These are phyloP conservation scores for Orthosia gothica DNA, from an alignment of 2,888 invertebrate genomes.

Conservation along the genomic window DNA sequence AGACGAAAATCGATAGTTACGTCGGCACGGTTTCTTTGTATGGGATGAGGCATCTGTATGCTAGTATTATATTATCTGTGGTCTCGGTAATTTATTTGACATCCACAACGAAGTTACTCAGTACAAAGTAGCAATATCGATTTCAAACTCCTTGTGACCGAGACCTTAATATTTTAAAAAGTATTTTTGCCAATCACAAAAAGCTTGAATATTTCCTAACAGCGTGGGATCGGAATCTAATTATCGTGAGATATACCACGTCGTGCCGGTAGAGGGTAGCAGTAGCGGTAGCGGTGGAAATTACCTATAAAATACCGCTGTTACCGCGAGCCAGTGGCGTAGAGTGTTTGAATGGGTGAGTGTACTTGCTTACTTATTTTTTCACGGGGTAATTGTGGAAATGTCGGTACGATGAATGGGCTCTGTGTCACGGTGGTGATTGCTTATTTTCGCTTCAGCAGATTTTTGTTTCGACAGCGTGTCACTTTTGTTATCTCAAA, in stretches of 20 bases:
- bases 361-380: constrained; percentile 19
- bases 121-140: background rate
- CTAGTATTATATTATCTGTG: too few species aligned
- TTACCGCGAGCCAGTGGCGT: constrained; percentile 9
- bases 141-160: background rate
- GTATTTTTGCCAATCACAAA: constrained; percentile 3
- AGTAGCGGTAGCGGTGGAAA: constrained; percentile 26
- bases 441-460: too few species aligned
- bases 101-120: too few species aligned
- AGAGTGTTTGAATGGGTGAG: constrained; percentile 43
- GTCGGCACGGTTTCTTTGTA: too few species aligned
- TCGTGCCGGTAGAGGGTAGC: background rate
- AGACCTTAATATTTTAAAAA: background rate
- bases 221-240: constrained; percentile 49
- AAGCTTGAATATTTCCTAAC: background rate
- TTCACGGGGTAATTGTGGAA: too few species aligned
- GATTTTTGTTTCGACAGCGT: too few species aligned
- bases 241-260: constrained; percentile 35
- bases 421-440: too few species aligned
- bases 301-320: constrained; percentile 50
- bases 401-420: too few species aligned
- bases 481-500: too few species aligned
- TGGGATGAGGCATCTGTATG: too few species aligned
- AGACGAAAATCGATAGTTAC: too few species aligned
- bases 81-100: too few species aligned